A percentile compares a stretch with the other conserved stretches of the same genome.
phyloP scores from a whole-genome alignment of 2,797 vertebrate species.

The Hylomyscus alleni region DNA sequence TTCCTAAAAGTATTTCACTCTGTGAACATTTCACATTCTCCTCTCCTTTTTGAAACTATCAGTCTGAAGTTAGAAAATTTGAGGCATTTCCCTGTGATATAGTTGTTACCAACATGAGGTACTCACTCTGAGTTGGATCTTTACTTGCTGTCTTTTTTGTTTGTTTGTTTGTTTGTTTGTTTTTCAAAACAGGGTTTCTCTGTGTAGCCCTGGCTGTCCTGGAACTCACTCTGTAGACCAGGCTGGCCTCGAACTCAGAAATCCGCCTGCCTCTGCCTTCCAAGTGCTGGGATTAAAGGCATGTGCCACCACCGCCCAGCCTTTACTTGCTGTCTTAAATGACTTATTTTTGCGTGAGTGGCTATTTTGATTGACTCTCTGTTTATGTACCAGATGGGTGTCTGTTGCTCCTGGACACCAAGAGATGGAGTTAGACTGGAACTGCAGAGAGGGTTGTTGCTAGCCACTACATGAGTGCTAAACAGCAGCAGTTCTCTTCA shows the following conservation, averaged over 20 bases:
- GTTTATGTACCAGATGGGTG: background rate
- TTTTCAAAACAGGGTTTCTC: no score
- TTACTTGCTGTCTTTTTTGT: background rate
- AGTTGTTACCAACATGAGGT: background rate
- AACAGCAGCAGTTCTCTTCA: background rate
- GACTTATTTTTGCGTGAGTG: background rate
- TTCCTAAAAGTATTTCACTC: background rate
- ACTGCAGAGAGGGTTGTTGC: no score
- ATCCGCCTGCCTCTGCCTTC: no score
- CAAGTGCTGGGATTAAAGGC: no score
- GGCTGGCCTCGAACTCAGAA: no score
- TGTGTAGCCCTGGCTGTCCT: no score
- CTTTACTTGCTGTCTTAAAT: background rate
- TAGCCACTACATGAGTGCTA: background rate
- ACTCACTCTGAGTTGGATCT: background rate
- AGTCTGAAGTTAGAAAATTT: background rate
- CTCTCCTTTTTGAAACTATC: no score
- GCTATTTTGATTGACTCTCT: background rate
- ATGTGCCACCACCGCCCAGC: no score
- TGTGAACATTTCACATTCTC: background rate
- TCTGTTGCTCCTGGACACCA: background rate
- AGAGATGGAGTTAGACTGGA: background rate
- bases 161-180: no score
- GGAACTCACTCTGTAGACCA: no score
- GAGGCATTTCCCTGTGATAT: background rate